A percentile compares a stretch with the other conserved stretches of the same genome.
Evolutionary conservation across 2,888 invertebrate genomes (phyloP).

Genomic region (Branchinecta sandiegonensis): DNA sequence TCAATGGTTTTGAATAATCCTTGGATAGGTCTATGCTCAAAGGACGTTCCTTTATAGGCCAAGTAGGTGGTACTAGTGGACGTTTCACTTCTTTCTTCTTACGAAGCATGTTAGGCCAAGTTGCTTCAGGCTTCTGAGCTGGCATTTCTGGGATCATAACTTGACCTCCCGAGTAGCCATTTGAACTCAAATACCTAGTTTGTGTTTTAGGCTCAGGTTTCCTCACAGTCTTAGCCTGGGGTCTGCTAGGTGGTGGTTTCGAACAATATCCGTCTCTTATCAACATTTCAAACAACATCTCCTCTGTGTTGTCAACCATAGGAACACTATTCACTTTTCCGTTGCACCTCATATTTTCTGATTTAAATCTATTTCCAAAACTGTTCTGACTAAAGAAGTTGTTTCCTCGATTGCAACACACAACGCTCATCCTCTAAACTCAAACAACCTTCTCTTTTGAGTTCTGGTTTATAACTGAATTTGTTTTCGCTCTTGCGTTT

Average conservation of each 20-base stretch:
- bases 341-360: constrained; percentile 12
- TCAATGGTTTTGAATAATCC: not conserved
- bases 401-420: not conserved
- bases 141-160: not conserved
- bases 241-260: not conserved
- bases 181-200: constrained; percentile 4
- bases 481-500: too few species aligned
- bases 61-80: not conserved
- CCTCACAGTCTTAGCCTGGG: not conserved
- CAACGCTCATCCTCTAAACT: not conserved
- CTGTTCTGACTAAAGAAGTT: not conserved
- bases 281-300: constrained; percentile 8
- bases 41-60: not conserved
- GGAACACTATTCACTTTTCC: not conserved
- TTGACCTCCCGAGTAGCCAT: constrained; percentile 13
- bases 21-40: not conserved
- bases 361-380: not conserved
- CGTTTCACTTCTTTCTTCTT: not conserved
- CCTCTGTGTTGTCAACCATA: not conserved
- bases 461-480: too few species aligned
- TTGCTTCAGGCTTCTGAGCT: not conserved
- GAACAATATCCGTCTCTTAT: constrained; percentile 1
- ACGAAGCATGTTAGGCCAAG: not conserved
- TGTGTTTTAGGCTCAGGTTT: constrained; percentile 4
- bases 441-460: too few species aligned